Conservation (phyloP, 2,113 vertebrate genomes). For the Ageneiosus marmoratus region DNA sequence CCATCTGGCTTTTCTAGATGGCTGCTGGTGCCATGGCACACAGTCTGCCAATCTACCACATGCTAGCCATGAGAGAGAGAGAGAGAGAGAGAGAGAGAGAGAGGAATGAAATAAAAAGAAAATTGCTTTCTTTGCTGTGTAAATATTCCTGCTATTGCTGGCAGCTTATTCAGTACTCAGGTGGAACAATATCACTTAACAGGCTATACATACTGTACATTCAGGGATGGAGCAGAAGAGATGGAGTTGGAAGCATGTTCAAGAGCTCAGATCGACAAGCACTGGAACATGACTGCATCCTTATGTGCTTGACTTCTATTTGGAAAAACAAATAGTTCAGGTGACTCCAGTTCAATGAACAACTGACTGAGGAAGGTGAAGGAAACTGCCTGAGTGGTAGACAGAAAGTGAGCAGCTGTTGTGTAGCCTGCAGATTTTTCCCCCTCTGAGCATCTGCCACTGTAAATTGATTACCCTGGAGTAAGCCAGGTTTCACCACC, state of each 20-base stretch:
- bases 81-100: conserved; percentile 11
- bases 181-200: neutral
- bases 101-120: neutral
- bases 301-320: neutral
- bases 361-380: conserved; percentile 26
- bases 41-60: conserved; percentile 29
- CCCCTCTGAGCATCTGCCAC: conserved; percentile 66
- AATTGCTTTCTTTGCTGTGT: neutral
- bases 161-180: neutral
- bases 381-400: neutral
- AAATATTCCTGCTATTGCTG: neutral
- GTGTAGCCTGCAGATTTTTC: conserved; percentile 56
- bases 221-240: neutral
- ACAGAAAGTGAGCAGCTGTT: conserved; percentile 60
- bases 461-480: conserved; percentile 72
- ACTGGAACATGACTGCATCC: neutral
- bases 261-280: neutral
- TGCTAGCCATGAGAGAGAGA: conserved; percentile 4
- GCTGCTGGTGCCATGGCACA: conserved; percentile 48
- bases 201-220: neutral
- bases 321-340: conserved; percentile 16
- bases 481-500: conserved; percentile 50
- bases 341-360: conserved; percentile 26
- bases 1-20: conserved; percentile 65
- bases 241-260: neutral